These are phyloP conservation scores for Asarcornis scutulata DNA, from an alignment of 2,113 vertebrate species.

Conservation along the genomic window DNA sequence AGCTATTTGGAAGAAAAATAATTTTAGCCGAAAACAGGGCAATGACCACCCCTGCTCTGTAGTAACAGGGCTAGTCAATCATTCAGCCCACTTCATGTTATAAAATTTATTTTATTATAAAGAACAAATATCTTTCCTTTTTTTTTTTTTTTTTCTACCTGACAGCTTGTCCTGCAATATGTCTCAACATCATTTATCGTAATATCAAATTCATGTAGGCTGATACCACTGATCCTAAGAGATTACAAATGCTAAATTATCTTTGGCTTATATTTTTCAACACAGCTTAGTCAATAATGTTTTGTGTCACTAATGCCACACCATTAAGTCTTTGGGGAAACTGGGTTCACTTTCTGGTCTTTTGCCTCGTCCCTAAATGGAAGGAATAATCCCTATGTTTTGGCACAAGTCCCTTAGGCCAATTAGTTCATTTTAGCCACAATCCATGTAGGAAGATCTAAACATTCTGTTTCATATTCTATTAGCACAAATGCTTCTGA, in stretches of 20 bases:
- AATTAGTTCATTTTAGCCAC: background rate
- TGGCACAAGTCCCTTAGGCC: background rate
- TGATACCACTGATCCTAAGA: background rate
- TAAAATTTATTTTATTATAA: background rate
- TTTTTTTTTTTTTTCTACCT: background rate
- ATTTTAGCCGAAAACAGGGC: too few species aligned
- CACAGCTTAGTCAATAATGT: rapidly evolving
- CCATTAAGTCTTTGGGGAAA: background rate
- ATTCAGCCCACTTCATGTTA: background rate
- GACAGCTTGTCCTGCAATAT: background rate
- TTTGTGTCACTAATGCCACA: background rate
- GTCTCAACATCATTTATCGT: background rate
- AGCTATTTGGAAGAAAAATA: too few species aligned
- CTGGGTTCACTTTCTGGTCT: background rate
- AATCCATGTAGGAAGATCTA: background rate
- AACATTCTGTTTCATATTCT: background rate
- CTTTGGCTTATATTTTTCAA: background rate
- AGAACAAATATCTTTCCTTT: background rate
- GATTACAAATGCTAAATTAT: background rate
- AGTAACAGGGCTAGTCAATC: background rate
- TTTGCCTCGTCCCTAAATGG: background rate
- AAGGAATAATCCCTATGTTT: background rate
- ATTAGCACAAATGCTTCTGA: background rate
- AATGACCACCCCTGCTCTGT: background rate
- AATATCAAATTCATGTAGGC: background rate